These are phyloP conservation scores for Bombus ignitus DNA, from an alignment of 1,140 invertebrate genomes.

Conservation along the genomic window DNA sequence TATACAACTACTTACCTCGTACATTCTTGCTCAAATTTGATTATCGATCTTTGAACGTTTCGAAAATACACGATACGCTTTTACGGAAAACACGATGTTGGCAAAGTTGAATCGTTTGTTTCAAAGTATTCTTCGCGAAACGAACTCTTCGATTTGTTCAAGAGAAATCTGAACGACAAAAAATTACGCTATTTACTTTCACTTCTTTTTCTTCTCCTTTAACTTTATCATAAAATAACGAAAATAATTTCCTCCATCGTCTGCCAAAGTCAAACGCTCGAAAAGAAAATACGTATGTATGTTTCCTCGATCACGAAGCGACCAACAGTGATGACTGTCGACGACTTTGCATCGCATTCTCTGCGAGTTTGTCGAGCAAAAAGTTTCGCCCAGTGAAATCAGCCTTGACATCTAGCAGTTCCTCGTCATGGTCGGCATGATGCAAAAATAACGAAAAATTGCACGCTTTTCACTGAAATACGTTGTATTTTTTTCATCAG, in stretches of 20 bases:
- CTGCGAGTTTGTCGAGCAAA: background rate
- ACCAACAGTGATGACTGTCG: rapidly evolving
- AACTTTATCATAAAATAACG: background rate
- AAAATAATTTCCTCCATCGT: background rate
- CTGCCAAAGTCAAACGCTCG: too few species aligned
- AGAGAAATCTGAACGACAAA: too few species aligned
- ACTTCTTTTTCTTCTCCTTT: background rate
- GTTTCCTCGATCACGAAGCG: too few species aligned
- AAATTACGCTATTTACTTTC: background rate
- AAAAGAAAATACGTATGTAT: too few species aligned
- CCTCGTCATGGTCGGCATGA: constrained; percentile 24
- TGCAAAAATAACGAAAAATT: constrained; percentile 48
- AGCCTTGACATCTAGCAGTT: constrained; percentile 16
- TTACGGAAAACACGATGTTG: too few species aligned
- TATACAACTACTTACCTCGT: too few species aligned
- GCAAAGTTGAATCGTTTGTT: too few species aligned
- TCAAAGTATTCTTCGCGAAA: too few species aligned
- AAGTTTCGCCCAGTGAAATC: constrained; percentile 18
- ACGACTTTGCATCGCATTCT: background rate
- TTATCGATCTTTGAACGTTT: too few species aligned
- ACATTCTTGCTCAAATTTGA: too few species aligned
- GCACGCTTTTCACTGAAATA: background rate
- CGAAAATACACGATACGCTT: too few species aligned
- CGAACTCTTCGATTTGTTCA: too few species aligned
- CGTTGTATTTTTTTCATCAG: rapidly evolving